Conservation (phyloP, 2,113 vertebrate species). For the Ia io region DNA sequence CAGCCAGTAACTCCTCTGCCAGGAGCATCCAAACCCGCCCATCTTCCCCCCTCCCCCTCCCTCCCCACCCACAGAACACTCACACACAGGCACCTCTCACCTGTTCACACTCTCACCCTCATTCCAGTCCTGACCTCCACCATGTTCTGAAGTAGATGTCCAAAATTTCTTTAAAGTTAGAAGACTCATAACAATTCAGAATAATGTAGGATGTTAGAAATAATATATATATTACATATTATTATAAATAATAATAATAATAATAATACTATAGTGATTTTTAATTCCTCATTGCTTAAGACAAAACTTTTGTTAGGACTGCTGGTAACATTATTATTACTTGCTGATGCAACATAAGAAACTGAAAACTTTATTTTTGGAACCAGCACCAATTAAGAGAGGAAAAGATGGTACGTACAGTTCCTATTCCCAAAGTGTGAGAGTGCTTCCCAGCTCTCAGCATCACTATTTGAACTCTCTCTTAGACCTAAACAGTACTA, state of each 20-base stretch:
- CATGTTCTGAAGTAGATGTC: no score
- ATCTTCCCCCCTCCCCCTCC: no score
- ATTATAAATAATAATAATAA: not conserved
- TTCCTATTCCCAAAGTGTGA: not conserved
- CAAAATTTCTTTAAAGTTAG: not conserved
- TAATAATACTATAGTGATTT: not conserved
- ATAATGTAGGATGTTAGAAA: not conserved
- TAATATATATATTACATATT: not conserved
- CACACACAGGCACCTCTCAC: no score
- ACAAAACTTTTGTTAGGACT: slow-evolving; percentile 29
- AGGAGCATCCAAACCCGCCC: no score
- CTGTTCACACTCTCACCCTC: no score
- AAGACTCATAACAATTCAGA: slow-evolving; percentile 7
- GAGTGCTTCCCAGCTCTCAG: not conserved
- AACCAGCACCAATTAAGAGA: not conserved
- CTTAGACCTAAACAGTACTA: not conserved
- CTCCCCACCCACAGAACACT: no score
- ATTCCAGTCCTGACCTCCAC: no score
- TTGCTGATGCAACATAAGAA: not conserved
- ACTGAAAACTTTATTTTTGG: not conserved
- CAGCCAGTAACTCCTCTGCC: no score
- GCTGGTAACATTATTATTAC: not conserved
- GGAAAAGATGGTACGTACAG: not conserved
- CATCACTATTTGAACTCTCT: not conserved
- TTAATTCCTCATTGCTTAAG: slow-evolving; percentile 23